Base-by-base conservation (phyloP, 2,888 invertebrate species). In the Tipula helvola region DNA sequence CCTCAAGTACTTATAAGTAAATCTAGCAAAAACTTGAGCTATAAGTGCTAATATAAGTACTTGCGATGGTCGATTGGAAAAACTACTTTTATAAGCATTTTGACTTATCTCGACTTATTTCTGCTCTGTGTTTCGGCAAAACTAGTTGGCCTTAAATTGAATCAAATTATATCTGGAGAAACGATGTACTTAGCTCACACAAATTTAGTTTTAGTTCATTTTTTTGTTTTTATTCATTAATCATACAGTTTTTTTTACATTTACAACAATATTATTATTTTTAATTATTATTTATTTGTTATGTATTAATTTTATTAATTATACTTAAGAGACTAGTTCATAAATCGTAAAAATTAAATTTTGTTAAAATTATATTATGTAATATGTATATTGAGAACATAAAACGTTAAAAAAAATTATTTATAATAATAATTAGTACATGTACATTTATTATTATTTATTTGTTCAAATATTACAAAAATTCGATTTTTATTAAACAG, bases 291-390 rank as follows among this genome's bases (percentile, higher is more conserved):
- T 28, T 71, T 71, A 71, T 71, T 71, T 71, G 28, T 71, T 71
- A 52, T 52, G 13, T 52, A 71, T 71, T 71, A 71, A 84, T 39
- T 39, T 84, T 41, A 84, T 84, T 84, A 84, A 84, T 84, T 84
- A 84, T 41, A 84, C 84, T 84, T 84, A 84, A 39, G n/a, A 84
- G 84, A 84, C 84, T 84, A 84, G 84, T 84, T 84, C 84, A 39
- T 84, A 84, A 84, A 84, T 84, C 41, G 71, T 71, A 28, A 71
- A 71, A 71, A 71, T 28, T 71, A 71, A 71, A 71, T 71, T 71
- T 71, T 71, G 71, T 71, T 28, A 71, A 71, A 71, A 18, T 28
- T 71, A 71, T 28, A 28, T 28, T 28, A 28, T 28, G 28, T 28
- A 28, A 28, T 28, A 28, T 71, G 4, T 28, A 28, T 71, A 71